Base-by-base conservation (phyloP, 2,113 vertebrate species). In the Spermophilus dauricus region DNA sequence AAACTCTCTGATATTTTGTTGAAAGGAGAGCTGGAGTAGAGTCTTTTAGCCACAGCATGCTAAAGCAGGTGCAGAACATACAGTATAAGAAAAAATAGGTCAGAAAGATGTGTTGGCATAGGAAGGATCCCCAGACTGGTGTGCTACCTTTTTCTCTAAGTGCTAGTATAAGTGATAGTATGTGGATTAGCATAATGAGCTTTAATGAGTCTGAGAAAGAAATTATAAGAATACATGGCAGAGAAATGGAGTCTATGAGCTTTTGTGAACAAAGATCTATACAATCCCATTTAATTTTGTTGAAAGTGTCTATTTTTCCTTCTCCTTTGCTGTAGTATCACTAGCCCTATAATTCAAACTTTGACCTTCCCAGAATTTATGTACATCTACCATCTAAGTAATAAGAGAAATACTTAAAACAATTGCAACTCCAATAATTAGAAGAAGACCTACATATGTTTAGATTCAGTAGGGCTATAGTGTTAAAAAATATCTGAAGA, bases 401-500 rank as follows among this genome's bases (percentile, higher is more conserved):
- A 58, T 58, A 77, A 30, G 30, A 72, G 65, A 95, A 85, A 85
- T 48, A 78, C 48, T 75, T 73, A 91, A 53, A 45, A 53, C 51
- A 53, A 94, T 96, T 89, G 89, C 11, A 53, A 61, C 72, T 88
- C 45, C 53, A 72, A 87, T 81, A 91, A 83, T 32, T 65, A 86
- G 80, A 22, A 82, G 32, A 93, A 81, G 58, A 72, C 70, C 70
- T 86, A 61, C 37, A 67, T 90, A 56, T 63, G n/a, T 91, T 87
- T 81, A 84, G 22, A 92, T 81, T 81, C 87, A 94, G 28, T 80
- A 95, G 65, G 56, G 67, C 28, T 63, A 37, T 28, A 76, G 22
- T 86, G 72, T 85, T 70, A 91, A 95, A 88, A 95, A 56, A 95
- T 75, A 92, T 70, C 77, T 83, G 11, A 94, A 88, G 77, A 80